Conservation (phyloP, 23 tunicate genomes). For the Styela plicata region DNA sequence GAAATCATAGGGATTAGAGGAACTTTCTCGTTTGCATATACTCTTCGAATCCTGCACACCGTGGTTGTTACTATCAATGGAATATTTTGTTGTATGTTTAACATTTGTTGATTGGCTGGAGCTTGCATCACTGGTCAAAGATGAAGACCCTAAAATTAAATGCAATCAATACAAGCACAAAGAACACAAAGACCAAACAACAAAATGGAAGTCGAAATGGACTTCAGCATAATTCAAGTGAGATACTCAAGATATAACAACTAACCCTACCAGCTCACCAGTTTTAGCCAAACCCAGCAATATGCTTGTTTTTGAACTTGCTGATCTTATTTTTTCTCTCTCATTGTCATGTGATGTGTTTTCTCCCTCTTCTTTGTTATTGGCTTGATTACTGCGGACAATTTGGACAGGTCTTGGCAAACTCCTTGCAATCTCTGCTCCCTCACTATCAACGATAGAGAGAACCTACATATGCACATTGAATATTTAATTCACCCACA, state of each 20-base stretch:
- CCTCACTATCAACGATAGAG: constrained; percentile 12
- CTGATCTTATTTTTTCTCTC: neutral
- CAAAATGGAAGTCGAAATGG: neutral
- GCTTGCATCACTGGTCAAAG: no score
- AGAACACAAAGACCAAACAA: no score
- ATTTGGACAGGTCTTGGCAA: constrained; percentile 10
- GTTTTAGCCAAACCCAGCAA: neutral
- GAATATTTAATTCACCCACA: no score
- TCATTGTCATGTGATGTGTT: neutral
- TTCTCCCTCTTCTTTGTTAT: neutral
- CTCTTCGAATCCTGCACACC: no score
- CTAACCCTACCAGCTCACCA: neutral
- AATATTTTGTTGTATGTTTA: no score
- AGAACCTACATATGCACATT: neutral
- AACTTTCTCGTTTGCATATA: no score
- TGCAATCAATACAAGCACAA: no score
- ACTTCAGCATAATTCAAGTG: neutral
- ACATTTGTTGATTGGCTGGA: no score
- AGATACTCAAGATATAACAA: neutral
- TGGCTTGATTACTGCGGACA: neutral
- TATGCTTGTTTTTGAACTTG: neutral
- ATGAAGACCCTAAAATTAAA: no score
- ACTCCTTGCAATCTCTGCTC: constrained; percentile 8
- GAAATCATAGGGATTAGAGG: no score
- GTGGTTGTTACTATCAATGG: no score